Base-by-base conservation (phyloP, 2,888 invertebrate species). In the Lingula anatina region DNA sequence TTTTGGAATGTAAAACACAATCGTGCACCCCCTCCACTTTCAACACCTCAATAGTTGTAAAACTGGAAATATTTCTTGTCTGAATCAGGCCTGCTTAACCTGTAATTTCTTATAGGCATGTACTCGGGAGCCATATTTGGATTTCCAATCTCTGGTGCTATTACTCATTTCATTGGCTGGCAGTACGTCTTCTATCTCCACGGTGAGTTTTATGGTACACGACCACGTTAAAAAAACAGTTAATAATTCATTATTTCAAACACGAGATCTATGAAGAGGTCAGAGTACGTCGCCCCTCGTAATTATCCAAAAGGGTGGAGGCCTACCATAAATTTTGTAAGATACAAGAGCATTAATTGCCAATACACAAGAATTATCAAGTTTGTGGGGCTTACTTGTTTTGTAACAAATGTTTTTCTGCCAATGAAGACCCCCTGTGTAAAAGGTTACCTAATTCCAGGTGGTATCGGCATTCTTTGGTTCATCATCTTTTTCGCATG, bases 41-140 rank as follows among this genome's bases (percentile, higher is more conserved):
- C n/a, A n/a, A n/a, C n/a, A n/a, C n/a, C n/a, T n/a, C n/a, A n/a
- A n/a, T n/a, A n/a, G n/a, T n/a, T n/a, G n/a, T n/a, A n/a, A n/a
- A n/a, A n/a, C n/a, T n/a, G n/a, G n/a, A n/a, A n/a, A n/a, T n/a
- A n/a, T n/a, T n/a, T n/a, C n/a, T n/a, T n/a, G n/a, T n/a, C n/a
- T n/a, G n/a, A n/a, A n/a, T n/a, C n/a, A n/a, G n/a, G n/a, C n/a
- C n/a, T n/a, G n/a, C n/a, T n/a, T n/a, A n/a, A n/a, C n/a, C n/a
- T n/a, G n/a, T n/a, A n/a, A n/a, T 18, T 43, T 36, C 37, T 60
- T 51, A 15, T 49, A 69, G 70, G 67, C 46, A 64, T 68, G 5
- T 74, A 73, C 56, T 60, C 70, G 4, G 75, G 75, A 1, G 68
- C 74, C 5, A 64, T 71, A 20, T 24, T 72, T 1, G 74, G 74